Evolutionary conservation across 2,113 vertebrate genomes (phyloP).

Genomic region (Cacatua alba): DNA sequence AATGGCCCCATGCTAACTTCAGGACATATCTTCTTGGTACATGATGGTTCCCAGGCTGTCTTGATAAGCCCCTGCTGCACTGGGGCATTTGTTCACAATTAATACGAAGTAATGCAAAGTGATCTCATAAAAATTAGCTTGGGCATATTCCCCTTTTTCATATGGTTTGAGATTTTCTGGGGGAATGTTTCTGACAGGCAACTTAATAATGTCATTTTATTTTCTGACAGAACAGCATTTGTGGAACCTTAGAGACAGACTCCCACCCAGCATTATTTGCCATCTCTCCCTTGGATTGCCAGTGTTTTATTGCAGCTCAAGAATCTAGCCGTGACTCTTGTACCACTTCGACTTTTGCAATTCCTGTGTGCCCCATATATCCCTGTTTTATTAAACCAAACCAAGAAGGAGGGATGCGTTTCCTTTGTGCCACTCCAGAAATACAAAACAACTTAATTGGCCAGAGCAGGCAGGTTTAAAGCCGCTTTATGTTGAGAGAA

Average conservation of each 20-base stretch:
- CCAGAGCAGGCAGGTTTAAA: constrained; percentile 36
- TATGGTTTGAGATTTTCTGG: background rate
- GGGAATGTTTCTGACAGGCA: background rate
- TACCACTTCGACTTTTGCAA: background rate
- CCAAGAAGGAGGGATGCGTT: background rate
- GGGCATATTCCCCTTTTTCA: background rate
- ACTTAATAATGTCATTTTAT: background rate
- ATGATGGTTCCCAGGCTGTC: background rate
- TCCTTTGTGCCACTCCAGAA: constrained; percentile 17
- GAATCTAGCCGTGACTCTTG: background rate
- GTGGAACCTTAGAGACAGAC: background rate
- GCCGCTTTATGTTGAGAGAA: constrained; percentile 5
- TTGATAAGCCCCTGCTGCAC: background rate
- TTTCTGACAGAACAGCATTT: background rate
- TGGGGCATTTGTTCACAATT: background rate
- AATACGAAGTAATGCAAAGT: background rate
- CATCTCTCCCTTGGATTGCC: background rate
- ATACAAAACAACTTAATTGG: constrained; percentile 36
- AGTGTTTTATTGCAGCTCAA: background rate
- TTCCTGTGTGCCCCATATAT: constrained; percentile 20
- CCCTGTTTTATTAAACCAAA: background rate
- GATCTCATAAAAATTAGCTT: background rate
- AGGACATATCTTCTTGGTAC: rapidly evolving
- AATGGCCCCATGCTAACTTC: background rate
- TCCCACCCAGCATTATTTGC: background rate